Conservation (phyloP, 2,113 vertebrate genomes). For the Gobiocypris rarus region DNA sequence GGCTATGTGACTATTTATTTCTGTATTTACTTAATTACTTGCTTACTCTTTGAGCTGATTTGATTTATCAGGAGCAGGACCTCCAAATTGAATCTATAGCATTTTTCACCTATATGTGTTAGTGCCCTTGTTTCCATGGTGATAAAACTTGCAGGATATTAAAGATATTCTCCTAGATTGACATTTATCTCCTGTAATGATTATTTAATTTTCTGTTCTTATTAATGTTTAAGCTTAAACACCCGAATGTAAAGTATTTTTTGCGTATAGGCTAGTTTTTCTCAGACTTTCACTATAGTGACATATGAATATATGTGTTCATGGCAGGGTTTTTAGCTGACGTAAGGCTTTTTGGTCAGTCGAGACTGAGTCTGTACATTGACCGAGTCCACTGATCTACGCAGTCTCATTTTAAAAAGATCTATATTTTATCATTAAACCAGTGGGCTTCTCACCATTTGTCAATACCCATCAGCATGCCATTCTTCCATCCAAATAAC, state of each 20-base stretch:
- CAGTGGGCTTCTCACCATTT: constrained; percentile 48
- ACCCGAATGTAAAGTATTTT: background rate
- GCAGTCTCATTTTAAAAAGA: constrained; percentile 66
- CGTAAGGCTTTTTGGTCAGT: constrained; percentile 46
- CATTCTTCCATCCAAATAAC: constrained; percentile 49
- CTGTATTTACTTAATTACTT: too few relatives aligned
- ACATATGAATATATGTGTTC: background rate
- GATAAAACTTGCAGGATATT: constrained; percentile 7
- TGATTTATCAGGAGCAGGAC: background rate
- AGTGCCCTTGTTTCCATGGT: constrained; percentile 33
- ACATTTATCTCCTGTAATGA: background rate
- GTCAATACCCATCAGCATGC: constrained; percentile 61
- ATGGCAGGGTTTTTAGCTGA: constrained; percentile 47
- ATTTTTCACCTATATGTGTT: background rate
- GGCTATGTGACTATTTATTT: background rate
- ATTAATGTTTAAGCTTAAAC: background rate
- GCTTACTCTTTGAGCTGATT: background rate
- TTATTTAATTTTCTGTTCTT: background rate
- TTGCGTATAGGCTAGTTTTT: background rate
- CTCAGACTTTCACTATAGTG: background rate
- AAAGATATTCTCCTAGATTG: background rate
- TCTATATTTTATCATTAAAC: constrained; percentile 69
- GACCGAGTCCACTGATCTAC: constrained; percentile 65
- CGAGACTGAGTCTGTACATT: constrained; percentile 50
- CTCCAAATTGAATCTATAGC: background rate